Percentiles rank a stretch among this genome's conserved stretches.
Conservation (phyloP, 2,113 vertebrate genomes). For the Larimichthys polyactis region DNA sequence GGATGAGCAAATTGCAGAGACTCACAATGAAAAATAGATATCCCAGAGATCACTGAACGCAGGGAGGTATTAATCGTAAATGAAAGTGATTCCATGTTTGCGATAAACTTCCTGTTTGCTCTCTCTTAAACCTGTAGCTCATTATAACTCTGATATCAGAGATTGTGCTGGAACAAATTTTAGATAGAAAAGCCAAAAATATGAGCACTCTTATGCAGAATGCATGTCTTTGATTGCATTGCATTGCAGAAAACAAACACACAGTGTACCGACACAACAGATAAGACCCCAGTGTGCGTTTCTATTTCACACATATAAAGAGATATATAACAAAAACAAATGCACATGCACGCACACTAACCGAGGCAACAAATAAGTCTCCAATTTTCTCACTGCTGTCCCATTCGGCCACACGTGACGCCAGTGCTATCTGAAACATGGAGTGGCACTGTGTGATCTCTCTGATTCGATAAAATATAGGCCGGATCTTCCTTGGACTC, state of each 20-base stretch:
- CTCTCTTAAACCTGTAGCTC: constrained; percentile 49
- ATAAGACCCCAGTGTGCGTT: constrained; percentile 9
- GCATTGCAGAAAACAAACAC: neutral
- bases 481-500: constrained; percentile 91
- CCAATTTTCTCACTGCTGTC: constrained; percentile 92
- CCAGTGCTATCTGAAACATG: constrained; percentile 96
- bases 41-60: constrained; percentile 23
- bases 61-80: constrained; percentile 56
- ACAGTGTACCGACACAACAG: constrained; percentile 13
- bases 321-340: neutral
- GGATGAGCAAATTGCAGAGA: constrained; percentile 56
- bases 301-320: constrained; percentile 10
- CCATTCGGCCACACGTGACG: constrained; percentile 94
- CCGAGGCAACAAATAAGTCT: constrained; percentile 96
- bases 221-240: constrained; percentile 33
- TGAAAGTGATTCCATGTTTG: constrained; percentile 66
- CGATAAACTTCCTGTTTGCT: constrained; percentile 63
- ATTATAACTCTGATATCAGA: constrained; percentile 48
- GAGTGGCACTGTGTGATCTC: constrained; percentile 97
- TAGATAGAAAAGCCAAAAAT: constrained; percentile 31
- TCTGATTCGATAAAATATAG: constrained; percentile 89
- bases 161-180: constrained; percentile 7
- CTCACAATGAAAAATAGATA: constrained; percentile 51
- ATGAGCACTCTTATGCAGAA: constrained; percentile 25
- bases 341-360: constrained; percentile 71